Evolutionary conservation across 1,140 invertebrate species (phyloP), one percentile per base, ranked within the genome.

Genomic region (Cepaea nemoralis): DNA sequence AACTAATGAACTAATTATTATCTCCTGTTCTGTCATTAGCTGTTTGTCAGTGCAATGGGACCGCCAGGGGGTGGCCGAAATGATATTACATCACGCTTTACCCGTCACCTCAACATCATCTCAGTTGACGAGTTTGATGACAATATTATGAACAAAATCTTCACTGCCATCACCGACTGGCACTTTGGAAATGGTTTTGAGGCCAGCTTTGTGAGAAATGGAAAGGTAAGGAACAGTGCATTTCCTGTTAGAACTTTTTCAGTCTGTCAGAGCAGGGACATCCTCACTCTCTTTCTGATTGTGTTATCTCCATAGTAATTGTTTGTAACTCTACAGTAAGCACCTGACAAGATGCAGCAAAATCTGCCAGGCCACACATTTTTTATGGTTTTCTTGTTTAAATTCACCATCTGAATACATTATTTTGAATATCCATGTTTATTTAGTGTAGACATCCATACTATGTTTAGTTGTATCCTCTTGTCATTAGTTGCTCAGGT

Each of bases 191-290:
- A 88, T 82, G 91, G 90, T 59, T 92, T 91, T 87, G 91, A 92
- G 37, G 83, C 83, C 6, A 77, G 85, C 50, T 93, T 98, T 79
- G 90, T 93, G 12, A 92, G 95, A 83, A 90, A 95, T 79, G 93
- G 94, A 67, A 96, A 96, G 92, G 95, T 95, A 71, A 14, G 63
- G 50, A 55, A 55, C 19, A 22, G 19, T 14, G 22, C 19, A 55
- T 22, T 55, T 14, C 19, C n/a, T 2, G 19, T 22, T 22, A 55
- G 42, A 45, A 10, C 19, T 45, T 45, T 45, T 45, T 45, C 42
- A n/a, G n/a, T n/a, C n/a, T n/a, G n/a, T n/a, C n/a, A n/a, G n/a
- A n/a, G n/a, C n/a, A n/a, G n/a, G n/a, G n/a, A n/a, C n/a, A n/a
- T n/a, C n/a, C n/a, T n/a, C n/a, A n/a, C n/a, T n/a, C n/a, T n/a